phyloP scores from a whole-genome alignment of 92 coral and sea anemone genomes.

The Ricordea florida region DNA sequence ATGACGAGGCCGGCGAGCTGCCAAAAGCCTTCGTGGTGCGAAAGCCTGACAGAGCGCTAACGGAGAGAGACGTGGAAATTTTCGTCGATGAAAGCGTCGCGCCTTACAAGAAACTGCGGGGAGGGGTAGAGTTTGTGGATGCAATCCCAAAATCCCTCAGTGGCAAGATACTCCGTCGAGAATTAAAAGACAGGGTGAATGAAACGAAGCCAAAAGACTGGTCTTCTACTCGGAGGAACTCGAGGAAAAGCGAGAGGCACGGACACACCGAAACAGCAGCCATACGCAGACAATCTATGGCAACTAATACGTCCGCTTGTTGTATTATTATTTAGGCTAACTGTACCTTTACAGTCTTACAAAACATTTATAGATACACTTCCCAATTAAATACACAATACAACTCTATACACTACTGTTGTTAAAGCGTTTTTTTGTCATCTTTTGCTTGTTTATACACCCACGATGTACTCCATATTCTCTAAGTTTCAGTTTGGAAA shows the following conservation, averaged over 20 bases:
- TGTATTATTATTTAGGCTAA: conserved; percentile 10
- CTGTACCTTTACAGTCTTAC: neutral
- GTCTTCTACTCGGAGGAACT: neutral
- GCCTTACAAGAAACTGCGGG: conserved; percentile 85
- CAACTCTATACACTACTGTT: too few relatives aligned
- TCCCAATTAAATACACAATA: too few relatives aligned
- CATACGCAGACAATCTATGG: neutral
- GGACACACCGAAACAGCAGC: too few relatives aligned
- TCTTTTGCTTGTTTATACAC: too few relatives aligned
- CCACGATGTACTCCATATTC: too few relatives aligned
- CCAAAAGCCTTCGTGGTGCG: conserved; percentile 90
- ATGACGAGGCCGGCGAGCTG: conserved; percentile 78
- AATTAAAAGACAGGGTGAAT: conserved; percentile 53
- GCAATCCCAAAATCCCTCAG: conserved; percentile 83
- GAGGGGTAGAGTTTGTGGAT: conserved; percentile 87
- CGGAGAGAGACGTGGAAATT: conserved; percentile 63
- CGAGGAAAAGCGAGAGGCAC: neutral
- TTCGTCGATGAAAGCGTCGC: conserved; percentile 83
- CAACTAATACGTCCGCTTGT: neutral
- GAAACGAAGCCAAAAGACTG: neutral
- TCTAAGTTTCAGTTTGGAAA: too few relatives aligned
- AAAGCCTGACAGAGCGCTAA: conserved; percentile 52
- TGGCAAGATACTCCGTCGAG: conserved; percentile 86
- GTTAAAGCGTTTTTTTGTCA: too few relatives aligned
- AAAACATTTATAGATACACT: neutral